phyloP scores from a whole-genome alignment of 1,140 invertebrate species.

The Pseudomyrmex sp. region DNA sequence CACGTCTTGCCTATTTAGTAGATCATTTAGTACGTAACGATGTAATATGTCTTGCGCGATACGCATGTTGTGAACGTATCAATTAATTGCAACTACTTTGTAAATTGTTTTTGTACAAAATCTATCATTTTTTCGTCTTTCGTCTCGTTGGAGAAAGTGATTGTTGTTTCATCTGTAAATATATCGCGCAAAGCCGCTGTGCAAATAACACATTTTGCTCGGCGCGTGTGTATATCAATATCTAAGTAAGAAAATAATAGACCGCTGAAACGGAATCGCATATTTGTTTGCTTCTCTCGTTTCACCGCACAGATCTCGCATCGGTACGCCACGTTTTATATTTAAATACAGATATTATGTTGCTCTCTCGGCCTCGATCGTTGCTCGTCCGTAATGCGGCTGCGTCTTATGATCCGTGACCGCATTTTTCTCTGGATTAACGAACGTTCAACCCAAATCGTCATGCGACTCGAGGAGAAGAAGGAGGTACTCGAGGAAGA shows the following conservation, averaged over 20 bases:
- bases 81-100: no score
- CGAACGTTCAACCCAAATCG: slow-evolving; percentile 70
- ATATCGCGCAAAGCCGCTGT: neutral
- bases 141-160: slow-evolving; percentile 3
- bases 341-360: slow-evolving; percentile 74
- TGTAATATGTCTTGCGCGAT: no score
- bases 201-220: slow-evolving; percentile 30
- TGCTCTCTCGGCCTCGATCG: slow-evolving; percentile 73
- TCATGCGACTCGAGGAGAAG: neutral
- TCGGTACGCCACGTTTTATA: slow-evolving; percentile 65
- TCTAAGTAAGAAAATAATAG: slow-evolving; percentile 20
- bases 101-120: neutral
- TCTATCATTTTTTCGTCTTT: neutral
- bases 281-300: slow-evolving; percentile 50
- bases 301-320: slow-evolving; percentile 27
- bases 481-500: no score
- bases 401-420: slow-evolving; percentile 73
- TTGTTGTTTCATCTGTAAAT: neutral
- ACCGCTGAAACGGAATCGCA: neutral
- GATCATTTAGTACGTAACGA: no score
- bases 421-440: slow-evolving; percentile 73
- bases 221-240: neutral
- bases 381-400: slow-evolving; percentile 75
- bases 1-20: slow-evolving; percentile 17
- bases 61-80: no score